Conservation (phyloP, 1,140 invertebrate genomes). For the Adoxophyes honmai region DNA sequence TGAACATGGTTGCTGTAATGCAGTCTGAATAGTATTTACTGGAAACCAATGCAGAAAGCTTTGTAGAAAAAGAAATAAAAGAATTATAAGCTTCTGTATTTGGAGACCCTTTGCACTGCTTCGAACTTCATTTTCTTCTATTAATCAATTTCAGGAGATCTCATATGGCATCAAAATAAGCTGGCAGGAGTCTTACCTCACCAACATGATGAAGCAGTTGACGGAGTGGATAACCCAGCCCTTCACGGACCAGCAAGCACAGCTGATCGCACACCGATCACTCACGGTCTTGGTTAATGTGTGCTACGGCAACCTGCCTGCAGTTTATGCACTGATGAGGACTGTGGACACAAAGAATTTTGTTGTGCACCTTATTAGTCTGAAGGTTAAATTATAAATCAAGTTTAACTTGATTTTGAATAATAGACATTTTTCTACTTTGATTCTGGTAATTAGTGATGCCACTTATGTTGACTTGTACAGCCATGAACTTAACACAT, state of each 20-base stretch:
- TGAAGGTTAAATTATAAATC: slow-evolving; percentile 72
- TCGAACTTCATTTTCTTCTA: no score
- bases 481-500: no score
- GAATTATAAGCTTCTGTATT: no score
- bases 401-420: no score
- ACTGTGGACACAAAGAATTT: slow-evolving; percentile 81
- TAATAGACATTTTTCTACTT: no score
- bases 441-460: no score
- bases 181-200: slow-evolving; percentile 83
- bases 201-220: slow-evolving; percentile 79
- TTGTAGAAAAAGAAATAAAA: no score
- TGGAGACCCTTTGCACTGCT: no score
- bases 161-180: slow-evolving; percentile 84
- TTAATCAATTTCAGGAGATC: slow-evolving; percentile 76
- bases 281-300: slow-evolving; percentile 85
- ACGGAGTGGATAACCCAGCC: slow-evolving; percentile 79
- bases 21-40: no score
- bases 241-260: slow-evolving; percentile 71
- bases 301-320: slow-evolving; percentile 83
- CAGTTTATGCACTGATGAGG: slow-evolving; percentile 81
- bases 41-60: no score
- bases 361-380: slow-evolving; percentile 76
- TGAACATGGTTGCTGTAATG: no score
- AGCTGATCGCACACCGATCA: slow-evolving; percentile 78
- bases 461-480: no score